These are phyloP conservation scores for Drosophila nigricruria DNA, from an alignment of 2,888 invertebrate genomes.

Conservation along the genomic window DNA sequence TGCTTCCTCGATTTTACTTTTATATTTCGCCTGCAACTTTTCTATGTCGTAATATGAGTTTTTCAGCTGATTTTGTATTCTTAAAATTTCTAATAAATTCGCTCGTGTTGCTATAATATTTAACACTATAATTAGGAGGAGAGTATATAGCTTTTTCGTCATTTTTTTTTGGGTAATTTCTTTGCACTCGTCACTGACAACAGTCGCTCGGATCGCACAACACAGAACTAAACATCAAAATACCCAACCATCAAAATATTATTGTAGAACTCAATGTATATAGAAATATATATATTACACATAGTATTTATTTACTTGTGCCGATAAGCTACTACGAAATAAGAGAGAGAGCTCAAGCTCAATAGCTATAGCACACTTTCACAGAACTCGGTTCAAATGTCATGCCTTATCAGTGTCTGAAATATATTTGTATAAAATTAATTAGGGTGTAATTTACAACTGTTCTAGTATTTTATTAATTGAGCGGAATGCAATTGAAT, in stretches of 20 bases:
- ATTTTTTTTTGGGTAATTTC: not conserved
- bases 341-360: slow-evolving; percentile 12
- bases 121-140: slow-evolving; percentile 11
- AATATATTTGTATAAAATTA: slow-evolving; percentile 46
- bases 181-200: slow-evolving; percentile 22
- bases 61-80: slow-evolving; percentile 39
- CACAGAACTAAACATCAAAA: slow-evolving; percentile 34
- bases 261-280: slow-evolving; percentile 5
- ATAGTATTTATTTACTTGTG: slow-evolving; percentile 12
- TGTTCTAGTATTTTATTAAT: slow-evolving; percentile 24
- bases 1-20: slow-evolving; percentile 40
- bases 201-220: slow-evolving; percentile 38
- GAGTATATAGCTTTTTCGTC: slow-evolving; percentile 14
- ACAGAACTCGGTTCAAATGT: slow-evolving; percentile 32
- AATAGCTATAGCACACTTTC: slow-evolving; percentile 42
- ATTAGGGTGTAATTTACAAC: slow-evolving; percentile 52
- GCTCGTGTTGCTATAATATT: slow-evolving; percentile 5
- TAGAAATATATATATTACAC: slow-evolving; percentile 4
- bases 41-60: slow-evolving; percentile 40
- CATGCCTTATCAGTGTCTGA: slow-evolving; percentile 36
- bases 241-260: slow-evolving; percentile 11
- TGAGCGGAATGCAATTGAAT: not conserved
- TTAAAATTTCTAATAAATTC: slow-evolving; percentile 34
- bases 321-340: slow-evolving; percentile 35
- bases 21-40: slow-evolving; percentile 36